phyloP scores from a whole-genome alignment of 2,888 invertebrate species.

The Drosophila villosipedis region DNA sequence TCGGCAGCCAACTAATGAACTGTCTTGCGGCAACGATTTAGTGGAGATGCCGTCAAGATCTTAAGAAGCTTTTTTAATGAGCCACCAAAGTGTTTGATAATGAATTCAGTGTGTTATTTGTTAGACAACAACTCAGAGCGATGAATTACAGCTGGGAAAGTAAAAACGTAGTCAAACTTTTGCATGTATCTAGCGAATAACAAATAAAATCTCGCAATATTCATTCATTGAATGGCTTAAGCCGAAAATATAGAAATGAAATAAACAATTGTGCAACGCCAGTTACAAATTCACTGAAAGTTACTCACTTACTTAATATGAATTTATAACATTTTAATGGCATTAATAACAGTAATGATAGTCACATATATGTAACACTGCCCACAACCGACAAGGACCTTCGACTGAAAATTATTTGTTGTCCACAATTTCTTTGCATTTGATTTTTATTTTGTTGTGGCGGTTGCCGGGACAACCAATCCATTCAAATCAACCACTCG shows the following conservation, averaged over 20 bases:
- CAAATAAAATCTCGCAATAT: background rate
- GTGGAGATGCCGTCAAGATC: constrained; percentile 24
- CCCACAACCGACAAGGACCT: constrained; percentile 50
- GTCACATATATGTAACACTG: constrained; percentile 38
- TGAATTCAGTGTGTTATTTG: constrained; percentile 27
- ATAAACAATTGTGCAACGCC: background rate
- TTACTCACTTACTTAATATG: background rate
- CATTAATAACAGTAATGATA: background rate
- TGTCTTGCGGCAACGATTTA: constrained; percentile 51
- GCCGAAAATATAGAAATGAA: background rate
- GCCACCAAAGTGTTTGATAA: constrained; percentile 21
- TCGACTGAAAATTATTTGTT: constrained; percentile 54
- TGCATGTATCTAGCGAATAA: background rate
- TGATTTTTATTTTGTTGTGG: constrained; percentile 22
- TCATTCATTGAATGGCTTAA: background rate
- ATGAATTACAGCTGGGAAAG: constrained; percentile 2
- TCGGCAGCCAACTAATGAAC: constrained; percentile 61
- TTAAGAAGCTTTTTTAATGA: constrained; percentile 40
- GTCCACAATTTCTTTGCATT: constrained; percentile 25
- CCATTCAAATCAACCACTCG: constrained; percentile 47
- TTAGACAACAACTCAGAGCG: constrained; percentile 3
- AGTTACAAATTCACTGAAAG: background rate
- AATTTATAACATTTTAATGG: constrained; percentile 14
- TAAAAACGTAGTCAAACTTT: background rate
- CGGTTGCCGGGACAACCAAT: constrained; percentile 49